A percentile compares a stretch with the other conserved stretches of the same genome.
phyloP scores from a whole-genome alignment of 2,797 vertebrate species.

The Sebastes dallii region DNA sequence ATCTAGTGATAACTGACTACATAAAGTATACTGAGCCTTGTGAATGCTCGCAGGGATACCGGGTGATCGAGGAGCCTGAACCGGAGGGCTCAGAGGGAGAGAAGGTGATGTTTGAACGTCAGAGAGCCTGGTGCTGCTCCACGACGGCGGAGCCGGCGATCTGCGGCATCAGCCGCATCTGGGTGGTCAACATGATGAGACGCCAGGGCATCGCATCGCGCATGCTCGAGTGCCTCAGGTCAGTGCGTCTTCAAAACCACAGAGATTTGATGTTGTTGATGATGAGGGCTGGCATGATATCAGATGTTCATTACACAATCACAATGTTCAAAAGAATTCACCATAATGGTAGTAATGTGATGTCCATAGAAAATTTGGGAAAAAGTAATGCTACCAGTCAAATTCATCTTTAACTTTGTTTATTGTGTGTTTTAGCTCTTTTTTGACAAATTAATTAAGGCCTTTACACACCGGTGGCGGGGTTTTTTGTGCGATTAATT shows the following conservation, averaged over 20 bases:
- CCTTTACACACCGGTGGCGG: too few relatives aligned
- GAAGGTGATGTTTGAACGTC: slow-evolving; percentile 94
- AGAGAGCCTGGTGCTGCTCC: slow-evolving; percentile 98
- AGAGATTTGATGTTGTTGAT: not conserved
- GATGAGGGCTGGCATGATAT: too few relatives aligned
- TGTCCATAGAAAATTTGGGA: too few relatives aligned
- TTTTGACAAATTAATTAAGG: too few relatives aligned
- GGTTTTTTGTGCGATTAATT: too few relatives aligned
- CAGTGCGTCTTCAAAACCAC: slow-evolving; percentile 21
- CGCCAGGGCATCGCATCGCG: slow-evolving; percentile 94
- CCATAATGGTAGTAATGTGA: too few relatives aligned
- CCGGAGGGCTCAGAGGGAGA: slow-evolving; percentile 91
- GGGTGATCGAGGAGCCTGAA: slow-evolving; percentile 93
- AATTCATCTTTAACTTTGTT: too few relatives aligned
- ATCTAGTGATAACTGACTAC: not conserved
- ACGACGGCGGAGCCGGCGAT: slow-evolving; percentile 93
- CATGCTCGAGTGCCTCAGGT: slow-evolving; percentile 98
- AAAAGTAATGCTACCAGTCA: too few relatives aligned
- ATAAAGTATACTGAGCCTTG: not conserved
- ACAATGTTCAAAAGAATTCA: too few relatives aligned
- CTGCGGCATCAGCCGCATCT: slow-evolving; percentile 98
- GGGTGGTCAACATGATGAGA: slow-evolving; percentile 98
- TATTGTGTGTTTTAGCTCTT: too few relatives aligned
- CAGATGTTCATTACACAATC: too few relatives aligned
- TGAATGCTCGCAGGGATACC: slow-evolving; percentile 85